Evolutionary conservation across 2,888 invertebrate genomes (phyloP), one percentile per base, ranked within the genome.

Genomic region (Troides oblongomaculatus): DNA sequence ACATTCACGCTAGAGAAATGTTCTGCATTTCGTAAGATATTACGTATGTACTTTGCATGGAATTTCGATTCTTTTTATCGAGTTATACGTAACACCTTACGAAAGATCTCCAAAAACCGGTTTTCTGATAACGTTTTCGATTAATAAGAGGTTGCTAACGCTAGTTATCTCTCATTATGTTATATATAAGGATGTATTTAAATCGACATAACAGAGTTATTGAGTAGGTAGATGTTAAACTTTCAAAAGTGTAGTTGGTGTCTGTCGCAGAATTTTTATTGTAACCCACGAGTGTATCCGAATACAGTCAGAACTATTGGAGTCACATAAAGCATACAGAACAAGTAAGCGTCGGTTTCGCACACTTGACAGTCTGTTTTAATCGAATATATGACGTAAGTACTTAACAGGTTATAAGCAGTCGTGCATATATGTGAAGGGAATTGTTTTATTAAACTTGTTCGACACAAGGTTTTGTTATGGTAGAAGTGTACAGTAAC

Each of bases 21-120:
- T 18, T 39, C 43, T 43, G 3, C n/a, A 39, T 68, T 68, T 59
- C 63, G 63, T 50, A 68, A 68, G 57, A 63, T 25, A 61, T 65
- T 61, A 69, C 61, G 61, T 68, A 14, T 58, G 50, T 59, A 63
- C 62, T 43, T 50, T 70, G 66, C 67, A 70, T 73, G 63, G 73
- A 74, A 74, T 74, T 72, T 76, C 72, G 74, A 74, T 72, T 74
- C 71, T 66, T 69, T 71, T 74, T 74, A 73, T 74, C 69, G 71
- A 67, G 71, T 72, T 71, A 73, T 72, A 77, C 78, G 78, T 80
- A 81, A 81, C 79, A 79, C 87, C 88, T 89, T 89, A 88, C 86
- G 81, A 87, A 86, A 85, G 60, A 60, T 80, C 77, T 77, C 77
- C 76, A 71, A 73, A 77, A 86, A 86, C 88, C 83, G 78, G 88